phyloP scores from a whole-genome alignment of 2,113 vertebrate species.

The Mionectes macconnelli region DNA sequence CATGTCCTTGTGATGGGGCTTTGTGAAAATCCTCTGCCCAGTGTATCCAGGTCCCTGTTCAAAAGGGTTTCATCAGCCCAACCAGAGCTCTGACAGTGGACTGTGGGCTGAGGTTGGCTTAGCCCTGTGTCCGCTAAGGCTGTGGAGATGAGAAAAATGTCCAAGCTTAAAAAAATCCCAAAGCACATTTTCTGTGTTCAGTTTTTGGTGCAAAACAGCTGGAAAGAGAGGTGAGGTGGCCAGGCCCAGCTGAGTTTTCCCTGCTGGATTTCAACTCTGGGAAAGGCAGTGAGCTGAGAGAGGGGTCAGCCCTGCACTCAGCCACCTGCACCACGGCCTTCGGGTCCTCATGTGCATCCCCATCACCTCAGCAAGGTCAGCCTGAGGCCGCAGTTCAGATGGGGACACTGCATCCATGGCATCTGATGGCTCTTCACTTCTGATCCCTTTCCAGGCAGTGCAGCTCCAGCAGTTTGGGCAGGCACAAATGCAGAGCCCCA shows the following conservation, averaged over 20 bases:
- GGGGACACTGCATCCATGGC: fast-evolving
- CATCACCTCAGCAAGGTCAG: fast-evolving
- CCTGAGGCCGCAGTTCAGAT: fast-evolving
- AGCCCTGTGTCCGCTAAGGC: not conserved
- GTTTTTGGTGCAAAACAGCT: not conserved
- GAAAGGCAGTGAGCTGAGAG: not conserved
- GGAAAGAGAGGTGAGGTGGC: not conserved
- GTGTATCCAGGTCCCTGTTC: not conserved
- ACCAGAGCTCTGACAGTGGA: not conserved
- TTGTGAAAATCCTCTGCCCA: not conserved
- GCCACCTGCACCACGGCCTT: not conserved
- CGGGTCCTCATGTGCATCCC: fast-evolving
- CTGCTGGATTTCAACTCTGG: not conserved
- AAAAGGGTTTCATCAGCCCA: not conserved
- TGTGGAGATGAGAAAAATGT: not conserved
- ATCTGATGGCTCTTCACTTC: not conserved
- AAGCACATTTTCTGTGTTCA: not conserved
- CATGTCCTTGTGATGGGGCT: fast-evolving
- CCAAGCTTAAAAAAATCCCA: not conserved
- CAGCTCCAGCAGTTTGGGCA: not conserved
- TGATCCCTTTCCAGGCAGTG: not conserved
- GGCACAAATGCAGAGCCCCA: fast-evolving
- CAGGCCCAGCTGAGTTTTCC: not conserved
- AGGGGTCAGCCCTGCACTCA: not conserved
- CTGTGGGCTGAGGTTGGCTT: not conserved